A percentile compares a stretch with the other conserved stretches of the same genome.
phyloP scores from a whole-genome alignment of 1,140 invertebrate genomes.

The Sitobion miscanthi region DNA sequence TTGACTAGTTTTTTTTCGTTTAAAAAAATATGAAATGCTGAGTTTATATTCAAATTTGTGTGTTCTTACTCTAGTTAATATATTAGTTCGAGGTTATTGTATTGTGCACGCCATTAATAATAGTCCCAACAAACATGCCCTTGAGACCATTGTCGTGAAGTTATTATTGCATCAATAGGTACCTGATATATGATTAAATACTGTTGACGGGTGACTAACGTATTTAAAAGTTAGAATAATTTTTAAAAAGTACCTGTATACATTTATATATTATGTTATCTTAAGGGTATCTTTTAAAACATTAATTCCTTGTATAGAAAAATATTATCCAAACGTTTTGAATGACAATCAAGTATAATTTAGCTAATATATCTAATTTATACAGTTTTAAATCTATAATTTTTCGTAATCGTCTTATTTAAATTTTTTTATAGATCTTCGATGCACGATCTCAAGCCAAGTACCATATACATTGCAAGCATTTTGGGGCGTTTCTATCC shows the following conservation, averaged over 20 bases:
- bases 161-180: neutral
- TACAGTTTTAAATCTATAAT: neutral
- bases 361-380: neutral
- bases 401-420: neutral
- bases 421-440: slow-evolving; percentile 59
- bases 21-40: neutral
- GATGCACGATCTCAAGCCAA: slow-evolving; percentile 74
- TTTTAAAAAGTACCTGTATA: neutral
- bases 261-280: neutral
- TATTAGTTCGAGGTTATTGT: slow-evolving; percentile 27
- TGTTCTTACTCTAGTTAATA: neutral
- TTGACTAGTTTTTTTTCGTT: neutral
- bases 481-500: slow-evolving; percentile 78
- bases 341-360: neutral
- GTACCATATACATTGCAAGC: slow-evolving; percentile 75
- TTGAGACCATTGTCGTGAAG: slow-evolving; percentile 31
- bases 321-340: neutral
- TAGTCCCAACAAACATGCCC: slow-evolving; percentile 23
- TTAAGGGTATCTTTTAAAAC: neutral
- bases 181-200: slow-evolving; percentile 13
- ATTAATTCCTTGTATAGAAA: neutral
- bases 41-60: neutral
- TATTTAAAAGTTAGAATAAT: neutral
- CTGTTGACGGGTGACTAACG: neutral
- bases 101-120: slow-evolving; percentile 11